Percentiles rank a stretch among this genome's conserved stretches.
These are phyloP conservation scores for Malachius bipustulatus DNA, from an alignment of 2,888 invertebrate species.

Conservation along the genomic window DNA sequence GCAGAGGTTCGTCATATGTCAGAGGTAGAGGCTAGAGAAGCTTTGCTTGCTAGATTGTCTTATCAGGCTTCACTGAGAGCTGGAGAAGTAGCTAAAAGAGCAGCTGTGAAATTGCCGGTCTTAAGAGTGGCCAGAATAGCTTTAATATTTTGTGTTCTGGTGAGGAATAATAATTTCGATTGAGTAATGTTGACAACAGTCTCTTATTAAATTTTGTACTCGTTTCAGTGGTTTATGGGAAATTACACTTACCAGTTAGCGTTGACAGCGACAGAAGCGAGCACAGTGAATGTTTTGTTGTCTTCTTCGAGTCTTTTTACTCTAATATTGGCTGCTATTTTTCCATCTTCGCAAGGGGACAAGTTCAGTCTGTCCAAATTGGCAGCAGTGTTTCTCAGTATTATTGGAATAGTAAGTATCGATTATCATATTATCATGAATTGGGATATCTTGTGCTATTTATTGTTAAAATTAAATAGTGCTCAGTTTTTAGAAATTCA, in stretches of 20 bases:
- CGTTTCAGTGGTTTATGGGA: slow-evolving; percentile 83
- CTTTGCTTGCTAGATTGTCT: slow-evolving; percentile 82
- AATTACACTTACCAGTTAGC: slow-evolving; percentile 89
- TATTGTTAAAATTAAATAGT: too few relatives aligned
- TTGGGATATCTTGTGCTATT: slow-evolving; percentile 7
- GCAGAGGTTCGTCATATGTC: slow-evolving; percentile 85
- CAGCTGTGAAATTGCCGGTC: slow-evolving; percentile 65
- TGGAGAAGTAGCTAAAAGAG: slow-evolving; percentile 61
- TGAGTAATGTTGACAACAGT: background rate
- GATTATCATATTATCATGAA: background rate
- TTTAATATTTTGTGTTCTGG: slow-evolving; percentile 73
- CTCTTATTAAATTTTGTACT: slow-evolving; percentile 16
- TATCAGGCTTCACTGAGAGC: slow-evolving; percentile 85
- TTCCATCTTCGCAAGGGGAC: slow-evolving; percentile 72
- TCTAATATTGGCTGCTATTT: slow-evolving; percentile 72
- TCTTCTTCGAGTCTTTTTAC: slow-evolving; percentile 86
- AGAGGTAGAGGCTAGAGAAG: slow-evolving; percentile 83
- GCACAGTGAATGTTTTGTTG: slow-evolving; percentile 79
- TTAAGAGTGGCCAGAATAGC: slow-evolving; percentile 72
- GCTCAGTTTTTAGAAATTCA: too few relatives aligned
- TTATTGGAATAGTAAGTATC: slow-evolving; percentile 62
- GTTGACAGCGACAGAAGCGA: slow-evolving; percentile 68
- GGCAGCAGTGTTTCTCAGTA: slow-evolving; percentile 65
- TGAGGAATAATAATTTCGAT: slow-evolving; percentile 38
- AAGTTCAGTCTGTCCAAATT: slow-evolving; percentile 78